Evolutionary conservation across 2,888 invertebrate genomes (phyloP), one percentile per base, ranked within the genome.

Genomic region (Minunthozetes semirufus): DNA sequence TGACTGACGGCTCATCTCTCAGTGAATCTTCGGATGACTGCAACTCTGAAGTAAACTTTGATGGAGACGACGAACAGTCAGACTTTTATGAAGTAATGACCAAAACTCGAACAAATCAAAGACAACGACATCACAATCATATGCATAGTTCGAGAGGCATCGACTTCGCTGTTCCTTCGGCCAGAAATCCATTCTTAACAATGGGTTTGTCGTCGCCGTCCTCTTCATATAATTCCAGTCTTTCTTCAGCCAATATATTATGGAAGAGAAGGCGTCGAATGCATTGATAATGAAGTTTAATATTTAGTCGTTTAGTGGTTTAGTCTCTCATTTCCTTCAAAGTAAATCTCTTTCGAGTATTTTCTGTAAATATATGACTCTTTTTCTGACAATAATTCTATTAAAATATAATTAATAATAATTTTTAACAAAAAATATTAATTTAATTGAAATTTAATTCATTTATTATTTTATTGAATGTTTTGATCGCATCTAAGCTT

Each of bases 41-140:
- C 22, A 70, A 72, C 27, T 76, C 72, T 15, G 75, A 48, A 9
- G 15, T 4, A 17, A 48, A 74, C 29, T 74, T 74, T 48, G 76
- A 76, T 38, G 76, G 76, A 25, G 76, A 76, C 50, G 76, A 76
- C 70, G 76, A 76, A 53, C 76, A 76, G 61, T 66, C 68, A 42
- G 76, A 76, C 71, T 76, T 75, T 50, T 73, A 76, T 63, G 76
- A 76, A 70, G 66, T 66, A 11, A 73, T 63, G 11, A n/a, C 46
- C 8, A 46, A 73, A 50, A 29, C 71, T 29, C 29, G 50, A 59
- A 19, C 25, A 22, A 22, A 11, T 33, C 29, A 50, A 48, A 42
- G 68, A 29, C 56, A 74, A 70, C n/a, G 70, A 11, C 38, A 70
- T 59, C 38, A 46, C 38, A 48, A 46, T 42, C 68, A 74, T 19